Percentiles rank a stretch among this genome's conserved stretches.
Conservation (phyloP, 2,797 vertebrate genomes). For the Octomys mimax region DNA sequence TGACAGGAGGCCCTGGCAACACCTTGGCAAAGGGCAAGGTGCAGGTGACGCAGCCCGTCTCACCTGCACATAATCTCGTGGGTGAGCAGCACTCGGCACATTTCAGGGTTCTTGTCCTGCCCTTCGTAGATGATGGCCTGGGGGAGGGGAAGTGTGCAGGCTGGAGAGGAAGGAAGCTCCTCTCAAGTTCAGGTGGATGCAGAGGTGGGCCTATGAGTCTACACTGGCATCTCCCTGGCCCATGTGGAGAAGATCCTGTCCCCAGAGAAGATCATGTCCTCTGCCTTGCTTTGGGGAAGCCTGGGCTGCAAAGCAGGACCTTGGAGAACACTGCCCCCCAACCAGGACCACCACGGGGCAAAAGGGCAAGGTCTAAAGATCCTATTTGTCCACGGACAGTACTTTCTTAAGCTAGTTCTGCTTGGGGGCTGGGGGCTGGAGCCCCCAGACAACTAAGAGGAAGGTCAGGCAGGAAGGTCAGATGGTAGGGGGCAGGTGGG, state of each 20-base stretch:
- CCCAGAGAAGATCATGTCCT: not conserved
- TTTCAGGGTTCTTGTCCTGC: constrained; percentile 97
- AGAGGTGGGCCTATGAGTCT: not conserved
- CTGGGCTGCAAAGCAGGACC: not conserved
- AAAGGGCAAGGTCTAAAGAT: not conserved
- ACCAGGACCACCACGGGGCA: too few relatives aligned
- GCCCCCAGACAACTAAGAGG: not conserved
- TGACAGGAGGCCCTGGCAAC: not conserved
- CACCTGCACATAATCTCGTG: constrained; percentile 99
- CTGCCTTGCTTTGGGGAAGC: not conserved
- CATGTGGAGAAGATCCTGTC: not conserved
- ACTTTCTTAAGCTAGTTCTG: not conserved
- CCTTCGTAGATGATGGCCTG: constrained; percentile 96
- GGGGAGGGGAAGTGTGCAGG: not conserved
- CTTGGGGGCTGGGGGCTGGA: not conserved
- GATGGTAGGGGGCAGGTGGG: too few relatives aligned
- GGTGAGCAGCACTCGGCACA: constrained; percentile 96
- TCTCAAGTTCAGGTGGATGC: not conserved
- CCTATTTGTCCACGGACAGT: not conserved
- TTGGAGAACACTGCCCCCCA: not conserved
- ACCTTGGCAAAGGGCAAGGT: not conserved
- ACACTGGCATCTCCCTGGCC: not conserved
- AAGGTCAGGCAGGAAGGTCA: not conserved
- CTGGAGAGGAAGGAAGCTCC: not conserved
- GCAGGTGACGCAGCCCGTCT: constrained; percentile 49